A percentile compares a stretch with the other conserved stretches of the same genome.
Evolutionary conservation across 2,797 vertebrate species (phyloP).

Genomic region (Propithecus perrieri): DNA sequence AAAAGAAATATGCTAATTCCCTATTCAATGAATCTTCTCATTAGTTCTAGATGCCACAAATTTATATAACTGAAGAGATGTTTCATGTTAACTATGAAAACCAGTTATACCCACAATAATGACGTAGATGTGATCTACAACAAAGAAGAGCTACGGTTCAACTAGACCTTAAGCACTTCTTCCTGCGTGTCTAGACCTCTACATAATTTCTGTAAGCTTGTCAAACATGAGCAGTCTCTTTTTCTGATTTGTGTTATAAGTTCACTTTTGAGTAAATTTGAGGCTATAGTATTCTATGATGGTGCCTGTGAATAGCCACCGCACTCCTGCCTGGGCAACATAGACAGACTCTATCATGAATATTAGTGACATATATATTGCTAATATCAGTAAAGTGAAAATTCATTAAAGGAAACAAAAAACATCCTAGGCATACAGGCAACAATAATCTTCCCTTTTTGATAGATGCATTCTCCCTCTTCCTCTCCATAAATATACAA

Average conservation of each 20-base stretch:
- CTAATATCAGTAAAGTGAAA: background rate
- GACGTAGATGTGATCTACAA: background rate
- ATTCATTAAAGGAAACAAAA: background rate
- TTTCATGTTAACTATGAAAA: background rate
- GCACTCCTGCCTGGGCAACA: background rate
- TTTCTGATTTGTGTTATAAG: background rate
- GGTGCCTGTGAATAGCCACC: background rate
- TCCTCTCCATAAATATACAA: background rate
- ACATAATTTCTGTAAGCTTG: slow-evolving; percentile 16
- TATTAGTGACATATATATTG: too few relatives aligned
- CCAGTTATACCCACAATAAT: background rate
- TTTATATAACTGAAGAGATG: background rate
- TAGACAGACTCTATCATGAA: background rate
- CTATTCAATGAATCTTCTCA: background rate
- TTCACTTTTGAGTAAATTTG: background rate
- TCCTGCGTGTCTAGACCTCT: background rate
- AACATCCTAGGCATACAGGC: background rate
- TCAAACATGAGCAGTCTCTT: background rate
- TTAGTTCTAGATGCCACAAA: background rate
- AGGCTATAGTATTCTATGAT: background rate
- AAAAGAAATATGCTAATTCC: background rate
- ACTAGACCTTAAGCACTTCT: background rate
- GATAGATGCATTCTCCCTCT: background rate
- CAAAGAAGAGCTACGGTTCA: background rate
- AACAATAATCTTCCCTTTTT: background rate